These are phyloP conservation scores for Arctopsyche grandis DNA, from an alignment of 1,140 invertebrate genomes.

Conservation along the genomic window DNA sequence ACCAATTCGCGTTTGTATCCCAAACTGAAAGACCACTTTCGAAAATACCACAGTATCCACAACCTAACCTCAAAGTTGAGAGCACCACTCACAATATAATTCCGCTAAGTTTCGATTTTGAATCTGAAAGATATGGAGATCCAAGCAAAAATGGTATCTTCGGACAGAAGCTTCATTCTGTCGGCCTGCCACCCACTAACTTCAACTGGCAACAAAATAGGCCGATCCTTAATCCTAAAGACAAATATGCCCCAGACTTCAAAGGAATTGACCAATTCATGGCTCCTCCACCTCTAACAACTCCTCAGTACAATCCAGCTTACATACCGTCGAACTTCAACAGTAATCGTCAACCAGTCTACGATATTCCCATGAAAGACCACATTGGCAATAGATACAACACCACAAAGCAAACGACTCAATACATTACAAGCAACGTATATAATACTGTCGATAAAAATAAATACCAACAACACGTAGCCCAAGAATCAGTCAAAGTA, in stretches of 20 bases:
- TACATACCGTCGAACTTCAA: slow-evolving; percentile 60
- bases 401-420: slow-evolving; percentile 33
- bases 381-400: slow-evolving; percentile 53
- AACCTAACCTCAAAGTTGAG: slow-evolving; percentile 56
- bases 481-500: slow-evolving; percentile 63
- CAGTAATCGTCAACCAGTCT: slow-evolving; percentile 59
- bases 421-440: slow-evolving; percentile 33
- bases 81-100: slow-evolving; percentile 62
- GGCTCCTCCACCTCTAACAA: slow-evolving; percentile 54
- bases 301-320: slow-evolving; percentile 58
- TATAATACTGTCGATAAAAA: slow-evolving; percentile 42
- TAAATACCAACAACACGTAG: slow-evolving; percentile 58
- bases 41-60: background rate
- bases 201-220: slow-evolving; percentile 56
- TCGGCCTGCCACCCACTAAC: slow-evolving; percentile 57
- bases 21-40: background rate
- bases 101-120: slow-evolving; percentile 61
- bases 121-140: slow-evolving; percentile 55
- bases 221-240: slow-evolving; percentile 59
- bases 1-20: background rate
- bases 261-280: slow-evolving; percentile 42
- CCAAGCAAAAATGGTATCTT: slow-evolving; percentile 56
- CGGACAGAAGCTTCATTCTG: slow-evolving; percentile 61
- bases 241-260: slow-evolving; percentile 50
- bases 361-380: slow-evolving; percentile 63